Conservation (phyloP, 2,113 vertebrate species). For the Oreocharis arfaki region DNA sequence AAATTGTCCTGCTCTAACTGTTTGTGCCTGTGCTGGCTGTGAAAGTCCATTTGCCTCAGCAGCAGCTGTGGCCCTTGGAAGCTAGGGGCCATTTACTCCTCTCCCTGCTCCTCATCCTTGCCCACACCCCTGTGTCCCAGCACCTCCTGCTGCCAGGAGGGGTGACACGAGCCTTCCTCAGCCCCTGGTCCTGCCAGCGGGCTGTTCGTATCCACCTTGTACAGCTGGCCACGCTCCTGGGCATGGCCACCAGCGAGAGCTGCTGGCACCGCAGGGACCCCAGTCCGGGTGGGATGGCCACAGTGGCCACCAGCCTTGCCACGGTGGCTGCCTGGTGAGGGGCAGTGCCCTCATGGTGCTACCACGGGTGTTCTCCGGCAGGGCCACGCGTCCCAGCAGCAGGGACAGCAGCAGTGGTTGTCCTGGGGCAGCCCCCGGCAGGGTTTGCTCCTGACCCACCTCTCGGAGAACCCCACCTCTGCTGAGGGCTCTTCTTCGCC, state of each 20-base stretch:
- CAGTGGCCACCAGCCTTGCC: not conserved
- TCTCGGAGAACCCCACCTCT: fast-evolving
- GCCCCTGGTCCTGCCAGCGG: fast-evolving
- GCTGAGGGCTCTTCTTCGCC: too few relatives aligned
- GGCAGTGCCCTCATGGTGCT: fast-evolving
- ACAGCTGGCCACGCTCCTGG: not conserved
- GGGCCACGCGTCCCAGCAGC: fast-evolving
- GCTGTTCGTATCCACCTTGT: too few relatives aligned
- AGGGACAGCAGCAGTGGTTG: not conserved
- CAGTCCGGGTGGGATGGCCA: fast-evolving
- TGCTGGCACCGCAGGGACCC: not conserved
- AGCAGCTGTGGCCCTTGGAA: not conserved
- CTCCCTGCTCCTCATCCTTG: not conserved
- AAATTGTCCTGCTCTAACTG: not conserved
- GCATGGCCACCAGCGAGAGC: not conserved
- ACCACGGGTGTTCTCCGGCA: fast-evolving
- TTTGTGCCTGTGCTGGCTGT: not conserved
- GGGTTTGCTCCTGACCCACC: not conserved
- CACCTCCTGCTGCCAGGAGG: not conserved
- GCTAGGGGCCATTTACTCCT: not conserved
- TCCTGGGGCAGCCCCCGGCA: fast-evolving
- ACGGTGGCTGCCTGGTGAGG: not conserved
- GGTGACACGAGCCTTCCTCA: not conserved
- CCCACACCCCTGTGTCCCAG: fast-evolving
- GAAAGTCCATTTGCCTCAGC: not conserved